phyloP scores from a whole-genome alignment of 2,888 invertebrate species.

The Dolomedes plantarius region DNA sequence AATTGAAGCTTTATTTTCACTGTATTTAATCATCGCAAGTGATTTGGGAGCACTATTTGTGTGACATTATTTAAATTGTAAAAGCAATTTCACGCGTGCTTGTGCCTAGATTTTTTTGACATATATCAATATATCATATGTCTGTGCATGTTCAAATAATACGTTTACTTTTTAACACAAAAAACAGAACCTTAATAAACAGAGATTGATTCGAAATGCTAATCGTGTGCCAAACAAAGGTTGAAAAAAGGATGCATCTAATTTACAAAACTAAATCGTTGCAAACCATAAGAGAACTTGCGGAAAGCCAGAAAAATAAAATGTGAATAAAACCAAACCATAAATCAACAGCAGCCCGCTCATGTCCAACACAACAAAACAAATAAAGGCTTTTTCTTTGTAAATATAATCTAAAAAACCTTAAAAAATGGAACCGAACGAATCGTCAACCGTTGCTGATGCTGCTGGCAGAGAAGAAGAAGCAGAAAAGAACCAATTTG shows the following conservation, averaged over 20 bases:
- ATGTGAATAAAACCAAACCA: conserved; percentile 40
- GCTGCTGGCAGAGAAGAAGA: conserved; percentile 28
- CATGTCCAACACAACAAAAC: conserved; percentile 17
- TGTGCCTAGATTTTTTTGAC: no score
- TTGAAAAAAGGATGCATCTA: conserved; percentile 6
- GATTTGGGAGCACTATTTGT: no score
- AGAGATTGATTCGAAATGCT: no score
- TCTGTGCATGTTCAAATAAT: no score
- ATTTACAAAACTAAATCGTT: neutral
- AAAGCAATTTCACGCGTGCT: no score
- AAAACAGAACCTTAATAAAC: no score
- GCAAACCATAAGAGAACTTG: conserved; percentile 40
- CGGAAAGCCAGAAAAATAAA: conserved; percentile 34
- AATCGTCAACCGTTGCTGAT: conserved; percentile 47
- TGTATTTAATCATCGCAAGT: no score
- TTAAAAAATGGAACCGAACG: conserved; percentile 52
- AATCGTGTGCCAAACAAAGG: neutral
- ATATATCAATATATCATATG: no score
- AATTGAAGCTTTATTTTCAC: no score
- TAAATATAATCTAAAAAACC: conserved; percentile 64
- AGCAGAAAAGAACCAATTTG: conserved; percentile 56
- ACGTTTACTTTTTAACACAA: no score
- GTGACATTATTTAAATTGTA: no score
- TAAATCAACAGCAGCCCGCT: conserved; percentile 5
- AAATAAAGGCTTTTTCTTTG: conserved; percentile 31